These are phyloP conservation scores for Alauda arvensis DNA, from an alignment of 2,797 vertebrate genomes.

Conservation along the genomic window DNA sequence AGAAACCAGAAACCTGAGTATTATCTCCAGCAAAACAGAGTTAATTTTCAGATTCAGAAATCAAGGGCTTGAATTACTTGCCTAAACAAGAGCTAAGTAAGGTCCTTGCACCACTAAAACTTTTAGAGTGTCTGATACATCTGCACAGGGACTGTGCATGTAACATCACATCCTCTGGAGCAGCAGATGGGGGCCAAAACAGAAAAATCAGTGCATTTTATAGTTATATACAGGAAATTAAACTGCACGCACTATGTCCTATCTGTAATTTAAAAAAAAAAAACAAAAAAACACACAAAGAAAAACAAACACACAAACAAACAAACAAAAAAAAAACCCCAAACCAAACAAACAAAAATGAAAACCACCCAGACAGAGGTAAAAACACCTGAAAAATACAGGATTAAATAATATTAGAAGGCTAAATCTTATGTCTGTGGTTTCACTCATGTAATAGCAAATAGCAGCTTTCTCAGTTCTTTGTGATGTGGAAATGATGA, in stretches of 20 bases:
- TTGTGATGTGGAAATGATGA: background rate
- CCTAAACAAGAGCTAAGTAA: background rate
- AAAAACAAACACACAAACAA: background rate
- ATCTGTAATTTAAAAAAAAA: background rate
- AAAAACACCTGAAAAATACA: background rate
- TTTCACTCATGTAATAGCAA: background rate
- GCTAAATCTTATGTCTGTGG: background rate
- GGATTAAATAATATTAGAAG: background rate
- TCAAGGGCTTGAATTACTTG: background rate
- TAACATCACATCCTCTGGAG: background rate
- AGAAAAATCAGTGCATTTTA: fast-evolving
- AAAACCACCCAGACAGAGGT: no score
- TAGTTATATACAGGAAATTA: background rate
- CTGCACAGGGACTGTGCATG: background rate
- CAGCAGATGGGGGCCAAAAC: background rate
- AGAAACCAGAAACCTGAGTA: background rate
- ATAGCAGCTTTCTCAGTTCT: background rate
- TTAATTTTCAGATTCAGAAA: background rate
- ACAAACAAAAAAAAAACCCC: no score
- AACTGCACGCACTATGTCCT: background rate
- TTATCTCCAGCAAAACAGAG: background rate
- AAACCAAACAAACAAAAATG: no score
- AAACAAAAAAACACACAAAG: background rate
- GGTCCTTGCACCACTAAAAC: background rate
- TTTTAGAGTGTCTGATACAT: background rate